Evolutionary conservation across 1,140 invertebrate species (phyloP).

Genomic region (Teleogryllus occipitalis): DNA sequence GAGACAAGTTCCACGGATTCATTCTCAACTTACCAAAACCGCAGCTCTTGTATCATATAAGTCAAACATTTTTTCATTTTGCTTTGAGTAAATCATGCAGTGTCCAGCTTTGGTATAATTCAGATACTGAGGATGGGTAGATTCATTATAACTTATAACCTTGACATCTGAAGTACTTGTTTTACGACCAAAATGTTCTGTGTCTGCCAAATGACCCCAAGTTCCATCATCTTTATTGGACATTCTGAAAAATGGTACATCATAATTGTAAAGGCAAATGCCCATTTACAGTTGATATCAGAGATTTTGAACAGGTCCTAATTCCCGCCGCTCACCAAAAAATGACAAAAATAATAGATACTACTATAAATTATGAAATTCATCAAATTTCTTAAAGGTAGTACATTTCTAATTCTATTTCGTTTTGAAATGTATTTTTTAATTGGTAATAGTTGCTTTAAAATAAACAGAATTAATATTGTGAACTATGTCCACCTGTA

Average conservation of each 20-base stretch:
- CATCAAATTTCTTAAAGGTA: too few relatives aligned
- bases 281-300: too few relatives aligned
- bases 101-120: slow-evolving; percentile 27
- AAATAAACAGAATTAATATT: too few relatives aligned
- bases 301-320: too few relatives aligned
- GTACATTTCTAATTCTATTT: too few relatives aligned
- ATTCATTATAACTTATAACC: slow-evolving; percentile 22
- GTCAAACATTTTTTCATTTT: slow-evolving; percentile 26
- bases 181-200: slow-evolving; percentile 27
- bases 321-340: too few relatives aligned
- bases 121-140: slow-evolving; percentile 23
- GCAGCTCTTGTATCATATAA: slow-evolving; percentile 28
- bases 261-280: too few relatives aligned
- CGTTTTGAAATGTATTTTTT: too few relatives aligned
- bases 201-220: slow-evolving; percentile 23
- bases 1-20: background rate
- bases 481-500: too few relatives aligned
- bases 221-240: slow-evolving; percentile 14
- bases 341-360: too few relatives aligned
- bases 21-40: slow-evolving; percentile 27
- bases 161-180: slow-evolving; percentile 23
- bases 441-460: too few relatives aligned
- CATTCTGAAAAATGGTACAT: background rate
- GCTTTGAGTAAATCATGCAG: slow-evolving; percentile 30
- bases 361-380: too few relatives aligned